Conservation (phyloP, 37 sponge, comb jelly and placozoan species). For the Spongilla lacustris region DNA sequence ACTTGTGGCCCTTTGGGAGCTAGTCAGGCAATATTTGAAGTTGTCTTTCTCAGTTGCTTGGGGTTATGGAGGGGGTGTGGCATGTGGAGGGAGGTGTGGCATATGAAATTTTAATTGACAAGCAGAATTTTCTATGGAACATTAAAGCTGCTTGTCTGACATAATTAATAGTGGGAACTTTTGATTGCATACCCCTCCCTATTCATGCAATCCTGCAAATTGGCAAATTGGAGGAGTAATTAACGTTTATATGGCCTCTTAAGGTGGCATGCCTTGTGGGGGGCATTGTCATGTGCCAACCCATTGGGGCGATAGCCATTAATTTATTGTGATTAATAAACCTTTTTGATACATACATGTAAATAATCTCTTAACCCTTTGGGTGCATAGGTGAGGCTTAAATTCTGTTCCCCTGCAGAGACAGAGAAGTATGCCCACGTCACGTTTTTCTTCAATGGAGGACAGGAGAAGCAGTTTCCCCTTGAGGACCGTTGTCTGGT, state of each 20-base stretch:
- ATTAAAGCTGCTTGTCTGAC: too few relatives aligned
- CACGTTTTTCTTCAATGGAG: conserved; percentile 99
- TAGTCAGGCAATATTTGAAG: neutral
- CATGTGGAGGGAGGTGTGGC: too few relatives aligned
- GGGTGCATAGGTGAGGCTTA: neutral
- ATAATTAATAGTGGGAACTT: too few relatives aligned
- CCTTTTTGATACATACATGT: neutral
- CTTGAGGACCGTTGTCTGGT: conserved; percentile 88
- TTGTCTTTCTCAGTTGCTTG: too few relatives aligned
- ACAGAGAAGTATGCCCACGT: conserved; percentile 99
- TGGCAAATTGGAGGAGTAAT: neutral
- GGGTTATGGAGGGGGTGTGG: too few relatives aligned
- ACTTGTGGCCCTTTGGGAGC: neutral
- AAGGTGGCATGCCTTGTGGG: neutral
- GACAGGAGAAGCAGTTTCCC: conserved; percentile 76
- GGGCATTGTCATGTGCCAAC: neutral
- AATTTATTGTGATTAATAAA: neutral
- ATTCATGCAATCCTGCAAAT: neutral
- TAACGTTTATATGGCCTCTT: neutral
- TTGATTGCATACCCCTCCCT: neutral
- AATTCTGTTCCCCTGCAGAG: conserved; percentile 59
- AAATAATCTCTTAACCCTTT: neutral
- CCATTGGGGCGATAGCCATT: neutral
- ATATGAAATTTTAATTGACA: too few relatives aligned
- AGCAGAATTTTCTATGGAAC: too few relatives aligned